Conservation (phyloP, 2,113 vertebrate species). For the Zosterops pallidus region DNA sequence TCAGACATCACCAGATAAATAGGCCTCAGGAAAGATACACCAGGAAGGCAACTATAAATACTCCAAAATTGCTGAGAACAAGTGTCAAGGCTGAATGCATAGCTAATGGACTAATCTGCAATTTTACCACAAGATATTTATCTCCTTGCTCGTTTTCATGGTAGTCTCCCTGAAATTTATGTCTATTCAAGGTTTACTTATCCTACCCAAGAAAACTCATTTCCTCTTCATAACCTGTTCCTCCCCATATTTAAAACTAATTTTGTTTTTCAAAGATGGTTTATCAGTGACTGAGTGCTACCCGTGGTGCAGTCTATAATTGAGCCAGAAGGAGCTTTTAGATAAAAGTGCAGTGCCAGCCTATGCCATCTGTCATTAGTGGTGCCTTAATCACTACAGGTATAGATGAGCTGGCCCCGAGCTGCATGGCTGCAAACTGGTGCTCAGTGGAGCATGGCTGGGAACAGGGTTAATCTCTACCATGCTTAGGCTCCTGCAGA, state of each 20-base stretch:
- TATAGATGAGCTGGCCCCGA: not conserved
- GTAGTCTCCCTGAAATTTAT: not conserved
- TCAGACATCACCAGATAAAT: not conserved
- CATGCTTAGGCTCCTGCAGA: not conserved
- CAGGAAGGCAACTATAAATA: not conserved
- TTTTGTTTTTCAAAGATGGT: not conserved
- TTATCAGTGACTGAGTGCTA: not conserved
- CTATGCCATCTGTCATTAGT: not conserved
- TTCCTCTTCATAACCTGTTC: not conserved
- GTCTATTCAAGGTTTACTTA: not conserved
- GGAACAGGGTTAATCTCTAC: not conserved
- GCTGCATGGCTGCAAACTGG: not conserved
- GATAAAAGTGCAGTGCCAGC: not conserved
- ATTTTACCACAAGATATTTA: not conserved
- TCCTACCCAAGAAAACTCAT: not conserved
- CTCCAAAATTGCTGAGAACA: not conserved
- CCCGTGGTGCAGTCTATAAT: rapidly evolving
- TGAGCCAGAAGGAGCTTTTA: not conserved
- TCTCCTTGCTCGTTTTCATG: not conserved
- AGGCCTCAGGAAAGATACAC: not conserved
- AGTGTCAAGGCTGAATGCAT: slow-evolving; percentile 1
- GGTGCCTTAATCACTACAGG: not conserved
- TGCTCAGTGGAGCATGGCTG: not conserved
- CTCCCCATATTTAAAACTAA: not conserved
- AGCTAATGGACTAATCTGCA: not conserved